Evolutionary conservation across 2,888 invertebrate species (phyloP), one percentile per base, ranked within the genome.

Genomic region (Orthosia cruda): DNA sequence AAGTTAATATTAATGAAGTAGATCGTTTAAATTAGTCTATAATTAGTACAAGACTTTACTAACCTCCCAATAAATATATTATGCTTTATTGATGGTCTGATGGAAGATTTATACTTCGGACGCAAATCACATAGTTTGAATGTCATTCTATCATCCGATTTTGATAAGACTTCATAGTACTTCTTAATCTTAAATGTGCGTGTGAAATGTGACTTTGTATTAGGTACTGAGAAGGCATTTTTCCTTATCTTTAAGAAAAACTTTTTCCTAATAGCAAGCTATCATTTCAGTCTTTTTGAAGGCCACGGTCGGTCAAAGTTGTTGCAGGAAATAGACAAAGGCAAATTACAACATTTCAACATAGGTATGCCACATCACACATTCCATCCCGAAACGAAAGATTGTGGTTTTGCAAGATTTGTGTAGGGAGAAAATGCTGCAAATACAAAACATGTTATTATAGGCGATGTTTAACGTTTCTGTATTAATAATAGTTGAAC

Each of bases 1-100:
- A 20, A 52, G 13, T 40, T 4, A 15, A 45, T 26, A 26, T 26
- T 55, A 74, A 23, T 74, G 55, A 63, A 64, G n/a, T 49, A 50
- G 26, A 18, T 18, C 40, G 47, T 74, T 54, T n/a, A 65, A 74
- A 65, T 64, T 63, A 50, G 20, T 45, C 11, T 74, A n/a, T 74
- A 75, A 74, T 65, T 74, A 12, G 15, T 26, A 26, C 55, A 50
- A 55, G 12, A 74, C 65, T 73, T 74, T 40, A n/a, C n/a, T 74
- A 40, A 54, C 23, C 40, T 40, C 18, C 9, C 20, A 26, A 18
- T 65, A 57, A 45, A 18, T 9, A 55, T 65, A 58, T 58, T 13
- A 4, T 47, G 50, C 45, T 57, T 1, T 23, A 15, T 32, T 20
- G 59, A 20, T 45, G 15, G 45, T 12, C 20, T 18, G 52, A n/a